Conservation (phyloP, 2,113 vertebrate genomes). For the Apteryx owenii region DNA sequence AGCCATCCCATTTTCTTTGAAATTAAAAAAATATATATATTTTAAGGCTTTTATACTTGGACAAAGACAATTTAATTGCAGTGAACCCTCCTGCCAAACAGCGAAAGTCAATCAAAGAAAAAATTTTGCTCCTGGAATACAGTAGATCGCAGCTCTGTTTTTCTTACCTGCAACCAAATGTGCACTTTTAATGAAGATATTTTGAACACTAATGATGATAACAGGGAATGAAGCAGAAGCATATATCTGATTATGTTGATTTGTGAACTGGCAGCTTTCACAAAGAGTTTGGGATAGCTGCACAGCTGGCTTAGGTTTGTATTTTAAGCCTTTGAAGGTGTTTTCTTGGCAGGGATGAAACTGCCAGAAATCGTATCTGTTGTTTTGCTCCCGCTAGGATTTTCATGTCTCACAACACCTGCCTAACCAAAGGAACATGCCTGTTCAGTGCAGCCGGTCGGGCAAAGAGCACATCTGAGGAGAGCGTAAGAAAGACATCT, state of each 20-base stretch:
- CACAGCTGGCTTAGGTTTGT: background rate
- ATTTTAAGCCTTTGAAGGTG: background rate
- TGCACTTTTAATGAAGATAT: background rate
- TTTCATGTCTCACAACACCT: constrained; percentile 4
- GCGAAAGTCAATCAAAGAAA: background rate
- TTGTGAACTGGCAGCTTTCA: background rate
- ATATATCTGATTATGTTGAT: background rate
- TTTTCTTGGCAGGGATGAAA: constrained; percentile 22
- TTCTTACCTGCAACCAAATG: background rate
- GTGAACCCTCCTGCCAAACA: background rate
- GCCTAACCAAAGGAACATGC: background rate
- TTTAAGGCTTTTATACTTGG: constrained; percentile 9
- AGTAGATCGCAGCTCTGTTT: background rate
- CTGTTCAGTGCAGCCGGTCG: background rate
- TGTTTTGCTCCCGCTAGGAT: constrained; percentile 1
- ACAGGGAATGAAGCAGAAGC: background rate
- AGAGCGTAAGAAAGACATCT: background rate
- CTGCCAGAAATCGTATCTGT: background rate
- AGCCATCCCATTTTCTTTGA: constrained; percentile 19
- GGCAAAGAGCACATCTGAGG: background rate
- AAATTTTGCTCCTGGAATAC: background rate
- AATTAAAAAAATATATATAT: constrained; percentile 8
- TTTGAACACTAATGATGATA: background rate
- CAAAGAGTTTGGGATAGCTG: background rate
- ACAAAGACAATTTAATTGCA: constrained; percentile 30